Percentiles rank a stretch among this genome's conserved stretches.
These are phyloP conservation scores for Phocides pigmalion DNA, from an alignment of 1,140 invertebrate species.

Conservation along the genomic window DNA sequence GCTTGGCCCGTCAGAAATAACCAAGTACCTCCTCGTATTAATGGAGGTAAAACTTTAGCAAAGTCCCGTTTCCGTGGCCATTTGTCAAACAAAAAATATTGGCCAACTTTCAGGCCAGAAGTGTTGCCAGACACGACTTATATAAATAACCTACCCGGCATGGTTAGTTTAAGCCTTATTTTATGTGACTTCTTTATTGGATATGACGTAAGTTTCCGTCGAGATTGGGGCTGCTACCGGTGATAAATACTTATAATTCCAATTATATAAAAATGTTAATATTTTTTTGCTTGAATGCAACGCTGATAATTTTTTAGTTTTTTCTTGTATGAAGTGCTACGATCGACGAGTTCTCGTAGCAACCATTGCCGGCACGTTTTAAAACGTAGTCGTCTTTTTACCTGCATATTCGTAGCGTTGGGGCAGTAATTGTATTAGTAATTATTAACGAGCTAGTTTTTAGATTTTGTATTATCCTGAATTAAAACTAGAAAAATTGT, in stretches of 20 bases:
- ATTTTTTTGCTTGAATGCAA: too few relatives aligned
- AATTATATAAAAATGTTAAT: not conserved
- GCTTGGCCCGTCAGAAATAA: slow-evolving; percentile 30
- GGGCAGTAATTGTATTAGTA: too few relatives aligned
- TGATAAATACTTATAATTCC: slow-evolving; percentile 23
- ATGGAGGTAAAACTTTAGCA: slow-evolving; percentile 52
- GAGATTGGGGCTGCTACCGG: slow-evolving; percentile 11
- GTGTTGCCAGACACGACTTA: slow-evolving; percentile 66
- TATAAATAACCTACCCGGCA: slow-evolving; percentile 61
- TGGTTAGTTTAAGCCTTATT: slow-evolving; percentile 49
- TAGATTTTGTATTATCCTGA: too few relatives aligned
- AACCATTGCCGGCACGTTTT: too few relatives aligned
- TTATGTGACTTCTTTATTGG: slow-evolving; percentile 39
- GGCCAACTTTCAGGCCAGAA: slow-evolving; percentile 59
- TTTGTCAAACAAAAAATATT: slow-evolving; percentile 64
- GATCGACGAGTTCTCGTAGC: too few relatives aligned
- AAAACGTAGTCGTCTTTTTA: too few relatives aligned
- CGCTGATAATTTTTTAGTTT: too few relatives aligned
- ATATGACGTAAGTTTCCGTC: slow-evolving; percentile 35
- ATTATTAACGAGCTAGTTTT: too few relatives aligned
- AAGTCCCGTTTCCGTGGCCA: slow-evolving; percentile 54
- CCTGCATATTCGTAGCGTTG: too few relatives aligned
- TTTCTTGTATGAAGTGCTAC: too few relatives aligned
- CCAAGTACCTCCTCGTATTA: slow-evolving; percentile 44
- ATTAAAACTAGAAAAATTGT: too few relatives aligned